phyloP scores from a whole-genome alignment of 2,113 vertebrate genomes.

The Progne subis region DNA sequence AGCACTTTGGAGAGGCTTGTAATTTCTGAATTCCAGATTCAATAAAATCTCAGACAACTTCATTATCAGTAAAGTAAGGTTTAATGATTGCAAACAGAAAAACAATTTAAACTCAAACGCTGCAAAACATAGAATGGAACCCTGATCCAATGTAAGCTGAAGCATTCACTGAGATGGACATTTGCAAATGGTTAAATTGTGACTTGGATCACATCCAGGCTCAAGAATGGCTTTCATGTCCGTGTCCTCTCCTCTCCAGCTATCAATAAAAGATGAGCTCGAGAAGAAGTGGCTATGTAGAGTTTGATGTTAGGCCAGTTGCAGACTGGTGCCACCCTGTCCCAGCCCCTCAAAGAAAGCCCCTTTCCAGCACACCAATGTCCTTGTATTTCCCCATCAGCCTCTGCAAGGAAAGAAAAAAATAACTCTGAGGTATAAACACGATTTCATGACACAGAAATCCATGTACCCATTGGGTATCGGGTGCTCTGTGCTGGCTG shows the following conservation, averaged over 20 bases:
- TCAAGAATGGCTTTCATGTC: neutral
- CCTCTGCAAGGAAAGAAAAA: neutral
- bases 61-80: constrained; percentile 65
- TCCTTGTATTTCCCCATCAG: neutral
- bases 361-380: neutral
- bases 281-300: neutral
- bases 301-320: neutral
- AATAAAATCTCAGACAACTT: constrained; percentile 72
- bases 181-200: neutral
- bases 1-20: constrained; percentile 57
- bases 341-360: neutral
- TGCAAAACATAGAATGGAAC: neutral
- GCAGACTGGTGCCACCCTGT: neutral
- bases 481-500: neutral
- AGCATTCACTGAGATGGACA: neutral
- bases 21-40: constrained; percentile 71
- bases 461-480: rapidly evolving
- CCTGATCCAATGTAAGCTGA: neutral
- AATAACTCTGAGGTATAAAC: neutral
- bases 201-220: neutral
- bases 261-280: neutral
- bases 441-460: neutral
- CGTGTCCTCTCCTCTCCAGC: neutral
- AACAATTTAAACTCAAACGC: neutral
- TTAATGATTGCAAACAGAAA: constrained; percentile 48